phyloP scores from a whole-genome alignment of 2,888 invertebrate species.

The Lagria hirta region DNA sequence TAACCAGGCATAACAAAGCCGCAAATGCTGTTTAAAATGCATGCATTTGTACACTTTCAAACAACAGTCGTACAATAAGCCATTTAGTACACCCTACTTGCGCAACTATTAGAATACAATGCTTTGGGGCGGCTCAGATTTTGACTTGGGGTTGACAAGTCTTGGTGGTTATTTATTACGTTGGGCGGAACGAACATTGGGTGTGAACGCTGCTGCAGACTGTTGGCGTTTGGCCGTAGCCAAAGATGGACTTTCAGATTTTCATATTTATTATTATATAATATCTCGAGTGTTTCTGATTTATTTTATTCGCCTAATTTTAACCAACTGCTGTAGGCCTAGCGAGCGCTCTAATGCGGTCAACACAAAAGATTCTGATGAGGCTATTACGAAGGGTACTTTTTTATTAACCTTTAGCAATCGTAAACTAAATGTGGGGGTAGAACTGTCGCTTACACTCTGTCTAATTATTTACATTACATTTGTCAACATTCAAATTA shows the following conservation, averaged over 20 bases:
- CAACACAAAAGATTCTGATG: no score
- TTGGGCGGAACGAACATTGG: no score
- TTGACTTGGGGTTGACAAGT: conserved; percentile 24
- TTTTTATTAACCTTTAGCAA: no score
- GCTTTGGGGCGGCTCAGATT: conserved; percentile 23
- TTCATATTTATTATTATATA: conserved; percentile 2
- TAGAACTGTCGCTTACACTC: no score
- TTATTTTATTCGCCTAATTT: conserved; percentile 4
- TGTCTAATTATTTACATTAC: no score
- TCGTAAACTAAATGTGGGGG: no score
- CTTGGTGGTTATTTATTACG: conserved; percentile 8
- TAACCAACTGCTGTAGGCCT: no score
- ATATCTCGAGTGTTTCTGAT: conserved; percentile 13
- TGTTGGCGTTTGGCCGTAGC: no score
- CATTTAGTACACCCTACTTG: conserved; percentile 17
- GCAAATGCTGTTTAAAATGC: conserved; percentile 2
- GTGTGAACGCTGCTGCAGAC: background rate
- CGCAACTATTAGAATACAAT: conserved; percentile 21
- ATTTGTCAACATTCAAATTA: no score
- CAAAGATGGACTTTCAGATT: background rate
- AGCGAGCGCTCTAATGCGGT: no score
- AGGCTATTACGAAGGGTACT: no score
- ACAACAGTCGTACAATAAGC: conserved; percentile 22
- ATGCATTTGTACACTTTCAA: background rate
- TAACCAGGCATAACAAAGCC: no score